Conservation (phyloP, 1,140 invertebrate genomes). For the Steinernema feltiae region DNA sequence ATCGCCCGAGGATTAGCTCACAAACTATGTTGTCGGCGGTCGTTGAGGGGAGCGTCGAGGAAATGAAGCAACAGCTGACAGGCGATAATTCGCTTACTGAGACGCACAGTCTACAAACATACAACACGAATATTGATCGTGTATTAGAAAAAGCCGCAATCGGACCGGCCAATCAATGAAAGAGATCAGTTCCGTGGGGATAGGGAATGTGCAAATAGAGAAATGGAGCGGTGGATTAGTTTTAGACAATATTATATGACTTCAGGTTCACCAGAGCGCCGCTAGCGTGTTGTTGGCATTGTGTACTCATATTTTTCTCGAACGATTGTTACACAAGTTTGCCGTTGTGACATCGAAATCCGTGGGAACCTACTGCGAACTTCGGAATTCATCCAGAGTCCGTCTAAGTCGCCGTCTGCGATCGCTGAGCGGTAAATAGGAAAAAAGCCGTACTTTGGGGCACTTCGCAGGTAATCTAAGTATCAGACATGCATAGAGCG, state of each 20-base stretch:
- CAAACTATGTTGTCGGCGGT: background rate
- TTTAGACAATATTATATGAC: background rate
- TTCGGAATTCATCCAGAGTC: background rate
- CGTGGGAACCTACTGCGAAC: background rate
- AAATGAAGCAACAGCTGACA: constrained; percentile 13
- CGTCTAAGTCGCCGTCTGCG: background rate
- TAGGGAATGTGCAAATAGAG: background rate
- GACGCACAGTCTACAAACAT: background rate
- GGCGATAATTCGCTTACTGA: background rate
- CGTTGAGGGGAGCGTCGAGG: background rate
- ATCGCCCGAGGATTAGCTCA: background rate
- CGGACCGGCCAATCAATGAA: background rate
- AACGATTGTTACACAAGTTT: constrained; percentile 8
- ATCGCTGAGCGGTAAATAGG: background rate
- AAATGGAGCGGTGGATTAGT: background rate
- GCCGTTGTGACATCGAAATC: constrained; percentile 5
- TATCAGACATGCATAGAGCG: no score
- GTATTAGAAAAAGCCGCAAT: background rate
- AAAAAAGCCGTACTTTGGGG: background rate
- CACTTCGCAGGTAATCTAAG: background rate
- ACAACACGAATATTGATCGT: constrained; percentile 8
- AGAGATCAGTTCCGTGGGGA: background rate
- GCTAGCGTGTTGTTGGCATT: constrained; percentile 2
- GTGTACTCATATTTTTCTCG: constrained; percentile 7
- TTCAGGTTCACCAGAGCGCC: background rate